These are phyloP conservation scores for Otus scops DNA, from an alignment of 2,797 vertebrate genomes.

Conservation along the genomic window DNA sequence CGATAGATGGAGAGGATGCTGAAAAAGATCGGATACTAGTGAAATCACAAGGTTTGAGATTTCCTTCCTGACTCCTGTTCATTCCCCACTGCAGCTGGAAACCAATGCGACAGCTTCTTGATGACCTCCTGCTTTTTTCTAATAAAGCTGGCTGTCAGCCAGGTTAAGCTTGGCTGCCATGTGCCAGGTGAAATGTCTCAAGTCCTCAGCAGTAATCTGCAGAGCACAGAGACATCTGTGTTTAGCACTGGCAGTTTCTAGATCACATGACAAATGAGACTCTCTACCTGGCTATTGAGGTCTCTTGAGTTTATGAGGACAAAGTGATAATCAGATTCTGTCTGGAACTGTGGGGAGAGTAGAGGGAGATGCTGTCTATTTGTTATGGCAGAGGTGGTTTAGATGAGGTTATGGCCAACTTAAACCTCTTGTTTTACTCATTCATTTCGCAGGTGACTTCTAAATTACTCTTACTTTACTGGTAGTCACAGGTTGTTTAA, in stretches of 20 bases:
- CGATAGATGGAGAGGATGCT: background rate
- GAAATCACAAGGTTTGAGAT: background rate
- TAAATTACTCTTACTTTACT: background rate
- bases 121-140: background rate
- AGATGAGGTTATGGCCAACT: background rate
- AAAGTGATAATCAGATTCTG: background rate
- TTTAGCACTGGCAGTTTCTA: background rate
- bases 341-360: no score
- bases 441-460: background rate
- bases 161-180: fast-evolving
- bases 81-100: background rate
- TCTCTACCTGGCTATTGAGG: fast-evolving
- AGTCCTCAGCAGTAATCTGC: background rate
- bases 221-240: background rate
- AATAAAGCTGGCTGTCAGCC: background rate
- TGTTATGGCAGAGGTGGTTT: background rate
- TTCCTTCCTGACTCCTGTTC: background rate
- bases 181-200: background rate
- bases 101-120: background rate
- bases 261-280: background rate
- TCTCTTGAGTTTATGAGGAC: background rate
- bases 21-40: fast-evolving
- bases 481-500: background rate
- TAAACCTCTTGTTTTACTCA: background rate
- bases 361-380: background rate